Evolutionary conservation across 2,888 invertebrate species (phyloP), one percentile per base, ranked within the genome.

Genomic region (Cerastis leucographa): DNA sequence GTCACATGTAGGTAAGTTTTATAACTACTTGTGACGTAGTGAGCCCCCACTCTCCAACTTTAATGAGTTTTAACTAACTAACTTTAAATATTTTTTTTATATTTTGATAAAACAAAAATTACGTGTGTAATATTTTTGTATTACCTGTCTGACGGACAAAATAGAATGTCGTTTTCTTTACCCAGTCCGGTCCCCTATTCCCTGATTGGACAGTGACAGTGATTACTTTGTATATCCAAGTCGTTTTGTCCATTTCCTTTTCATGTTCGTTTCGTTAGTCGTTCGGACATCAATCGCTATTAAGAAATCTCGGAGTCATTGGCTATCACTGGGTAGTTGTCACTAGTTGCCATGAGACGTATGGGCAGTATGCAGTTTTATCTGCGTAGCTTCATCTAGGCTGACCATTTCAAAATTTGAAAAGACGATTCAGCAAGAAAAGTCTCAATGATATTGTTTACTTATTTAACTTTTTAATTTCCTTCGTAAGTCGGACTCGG

Each of bases 181-280:
- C n/a, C n/a, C n/a, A n/a, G n/a, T n/a, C n/a, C n/a, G n/a, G n/a
- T n/a, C n/a, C n/a, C n/a, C n/a, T n/a, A n/a, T 22, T 54, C 61
- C 29, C 61, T 81, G 81, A 79, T 79, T 69, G 68, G 51, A 42
- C 40, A 14, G 56, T 71, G 70, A 59, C 83, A 56, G 59, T 67
- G 69, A 75, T 67, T 73, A 46, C 69, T 80, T 67, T 67, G 59
- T 68, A 35, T 29, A 67, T 70, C 25, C 42, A 42, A 40, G 56
- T 42, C n/a, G 29, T 68, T 78, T 82, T 49, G 49, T 61, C 12
- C 64, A 66, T 71, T 80, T 70, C 80, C 70, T 67, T 54, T 35
- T 61, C 44, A 22, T 78, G 64, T 72, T 68, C 62, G 51, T 73
- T 68, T 73, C 78, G 73, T 87, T 91, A 83, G 56, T 49, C 3